These are phyloP conservation scores for Samia ricini DNA, from an alignment of 1,140 invertebrate species.

Conservation along the genomic window DNA sequence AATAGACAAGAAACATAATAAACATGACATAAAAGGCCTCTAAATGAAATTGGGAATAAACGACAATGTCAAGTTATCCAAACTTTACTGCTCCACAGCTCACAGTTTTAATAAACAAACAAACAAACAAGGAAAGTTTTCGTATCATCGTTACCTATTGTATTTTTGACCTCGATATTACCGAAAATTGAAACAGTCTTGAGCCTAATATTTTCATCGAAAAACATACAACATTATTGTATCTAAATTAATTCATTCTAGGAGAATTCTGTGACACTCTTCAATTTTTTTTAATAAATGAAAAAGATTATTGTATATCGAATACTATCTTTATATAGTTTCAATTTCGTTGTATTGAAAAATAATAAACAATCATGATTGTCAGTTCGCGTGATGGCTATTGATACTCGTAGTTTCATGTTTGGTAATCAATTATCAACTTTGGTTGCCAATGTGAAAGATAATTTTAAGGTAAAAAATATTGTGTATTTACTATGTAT, in stretches of 20 bases:
- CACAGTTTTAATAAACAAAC: slow-evolving; percentile 62
- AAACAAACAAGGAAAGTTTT: slow-evolving; percentile 61
- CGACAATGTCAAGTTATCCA: slow-evolving; percentile 46
- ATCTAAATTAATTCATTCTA: background rate
- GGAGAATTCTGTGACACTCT: background rate
- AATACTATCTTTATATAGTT: background rate
- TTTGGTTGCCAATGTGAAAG: background rate
- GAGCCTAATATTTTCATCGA: background rate
- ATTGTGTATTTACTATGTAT: slow-evolving; percentile 8
- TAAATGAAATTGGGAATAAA: slow-evolving; percentile 66
- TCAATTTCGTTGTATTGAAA: background rate
- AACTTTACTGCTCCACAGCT: slow-evolving; percentile 53
- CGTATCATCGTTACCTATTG: slow-evolving; percentile 27
- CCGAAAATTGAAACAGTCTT: slow-evolving; percentile 12
- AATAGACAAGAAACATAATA: slow-evolving; percentile 31
- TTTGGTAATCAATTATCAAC: slow-evolving; percentile 10
- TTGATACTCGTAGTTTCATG: slow-evolving; percentile 48
- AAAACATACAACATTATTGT: background rate
- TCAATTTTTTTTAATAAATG: background rate
- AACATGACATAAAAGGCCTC: slow-evolving; percentile 50
- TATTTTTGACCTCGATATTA: slow-evolving; percentile 34
- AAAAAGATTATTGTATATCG: too few relatives aligned
- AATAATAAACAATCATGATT: slow-evolving; percentile 42
- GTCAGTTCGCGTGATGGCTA: slow-evolving; percentile 54
- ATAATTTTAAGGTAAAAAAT: background rate